Evolutionary conservation across 2,113 vertebrate genomes (phyloP).

Genomic region (Corythaixoides concolor): DNA sequence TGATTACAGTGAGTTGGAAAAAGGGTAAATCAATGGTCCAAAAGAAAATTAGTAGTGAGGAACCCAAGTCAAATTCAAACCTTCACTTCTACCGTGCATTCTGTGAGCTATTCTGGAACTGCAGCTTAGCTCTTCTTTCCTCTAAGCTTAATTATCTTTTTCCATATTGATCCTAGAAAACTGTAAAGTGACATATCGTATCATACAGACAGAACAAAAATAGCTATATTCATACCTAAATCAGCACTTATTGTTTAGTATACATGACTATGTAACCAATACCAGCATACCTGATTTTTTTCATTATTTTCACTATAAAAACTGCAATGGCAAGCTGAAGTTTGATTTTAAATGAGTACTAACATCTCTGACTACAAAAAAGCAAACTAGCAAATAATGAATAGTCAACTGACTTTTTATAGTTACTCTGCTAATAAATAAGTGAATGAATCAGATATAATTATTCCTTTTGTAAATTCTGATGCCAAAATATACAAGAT

Average conservation of each 20-base stretch:
- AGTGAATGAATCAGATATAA: background rate
- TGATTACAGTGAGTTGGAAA: background rate
- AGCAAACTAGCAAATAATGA: background rate
- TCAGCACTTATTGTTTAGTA: background rate
- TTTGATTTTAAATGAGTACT: background rate
- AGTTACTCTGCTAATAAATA: background rate
- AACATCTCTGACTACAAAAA: background rate
- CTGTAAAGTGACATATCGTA: background rate
- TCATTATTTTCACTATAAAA: background rate
- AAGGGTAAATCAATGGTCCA: background rate
- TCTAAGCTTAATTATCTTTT: background rate
- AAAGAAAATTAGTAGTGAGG: background rate
- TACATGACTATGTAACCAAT: background rate
- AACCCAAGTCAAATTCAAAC: background rate
- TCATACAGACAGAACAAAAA: background rate
- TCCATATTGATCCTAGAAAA: background rate
- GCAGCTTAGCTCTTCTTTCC: background rate
- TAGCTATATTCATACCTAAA: background rate
- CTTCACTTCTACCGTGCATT: background rate
- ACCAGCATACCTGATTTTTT: background rate
- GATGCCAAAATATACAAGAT: background rate
- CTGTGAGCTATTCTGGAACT: background rate
- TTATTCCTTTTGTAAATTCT: background rate
- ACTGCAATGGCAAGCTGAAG: background rate
- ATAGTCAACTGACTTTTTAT: background rate